Evolutionary conservation across 2,888 invertebrate genomes (phyloP).

Genomic region (Pandemis cinnamomeana): DNA sequence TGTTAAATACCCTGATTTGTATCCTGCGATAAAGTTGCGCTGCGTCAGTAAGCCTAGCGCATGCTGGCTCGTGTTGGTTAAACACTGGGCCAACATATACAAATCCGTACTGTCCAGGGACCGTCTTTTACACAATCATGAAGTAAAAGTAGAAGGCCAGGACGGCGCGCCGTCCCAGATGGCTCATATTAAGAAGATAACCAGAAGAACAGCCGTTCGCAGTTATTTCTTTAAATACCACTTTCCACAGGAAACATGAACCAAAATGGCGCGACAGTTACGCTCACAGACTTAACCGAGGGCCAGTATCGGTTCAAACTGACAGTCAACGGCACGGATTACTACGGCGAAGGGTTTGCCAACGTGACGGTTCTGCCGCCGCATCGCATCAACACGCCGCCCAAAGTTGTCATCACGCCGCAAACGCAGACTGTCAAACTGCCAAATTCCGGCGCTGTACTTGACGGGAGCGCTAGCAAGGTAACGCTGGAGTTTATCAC

Average conservation of each 20-base stretch:
- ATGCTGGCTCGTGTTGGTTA: neutral
- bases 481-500: conserved; percentile 50
- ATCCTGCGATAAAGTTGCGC: no score
- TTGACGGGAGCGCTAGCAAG: conserved; percentile 92
- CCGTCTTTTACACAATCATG: no score
- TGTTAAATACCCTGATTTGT: no score
- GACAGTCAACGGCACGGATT: conserved; percentile 90
- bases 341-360: conserved; percentile 92
- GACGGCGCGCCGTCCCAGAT: no score
- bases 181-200: no score
- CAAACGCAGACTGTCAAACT: conserved; percentile 93
- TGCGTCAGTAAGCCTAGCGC: neutral
- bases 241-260: conserved; percentile 88
- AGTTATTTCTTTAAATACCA: neutral
- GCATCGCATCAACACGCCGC: conserved; percentile 92
- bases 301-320: conserved; percentile 94
- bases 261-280: conserved; percentile 93
- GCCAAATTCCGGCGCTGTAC: conserved; percentile 94
- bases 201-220: neutral
- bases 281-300: conserved; percentile 92
- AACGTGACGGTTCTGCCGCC: conserved; percentile 96
- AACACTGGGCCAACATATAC: no score
- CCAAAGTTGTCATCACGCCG: conserved; percentile 94
- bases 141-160: no score
- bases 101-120: no score